Evolutionary conservation across 2,888 invertebrate species (phyloP), one percentile per base, ranked within the genome.

Genomic region (Incurvaria masculella): DNA sequence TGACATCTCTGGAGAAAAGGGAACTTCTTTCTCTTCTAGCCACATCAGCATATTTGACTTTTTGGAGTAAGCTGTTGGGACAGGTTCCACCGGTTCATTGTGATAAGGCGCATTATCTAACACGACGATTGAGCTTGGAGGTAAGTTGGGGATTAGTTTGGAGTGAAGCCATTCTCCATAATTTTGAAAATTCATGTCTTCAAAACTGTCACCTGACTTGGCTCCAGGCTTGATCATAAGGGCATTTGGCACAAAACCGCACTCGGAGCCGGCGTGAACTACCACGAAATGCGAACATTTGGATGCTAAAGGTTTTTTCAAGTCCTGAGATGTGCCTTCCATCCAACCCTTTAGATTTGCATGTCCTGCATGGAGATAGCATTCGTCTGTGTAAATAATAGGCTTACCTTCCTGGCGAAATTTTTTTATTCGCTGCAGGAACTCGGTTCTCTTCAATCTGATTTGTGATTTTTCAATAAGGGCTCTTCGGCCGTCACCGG

Each of bases 81-180:
- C 40, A 21, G 33, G 20, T 20, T 48, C 48, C 19, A 20, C 27
- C 19, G n/a, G 6, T 26, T 43, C 42, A 40, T 54, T 56, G 42
- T 57, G 55, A 44, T 55, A 54, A 10, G 55, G 42, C 21, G 51
- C 51, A 49, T 55, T 49, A 20, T 42, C 46, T 2, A 49, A 4
- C 18, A 48, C 19, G n/a, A 41, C 8, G 19, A 56, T 53, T 2
- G 54, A 49, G 21, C 46, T 53, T 4, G 46, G 49, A n/a, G 54
- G 49, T 14, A 60, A 47, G 47, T 59, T 58, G 11, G 58, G 57
- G 2, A 60, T 43, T 8, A 61, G 33, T 45, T 59, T 52, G 1
- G 44, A 53, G 48, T 26, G 20, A n/a, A 62, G 40, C 61, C 59
- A 63, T 40, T 54, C 52, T 19, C 21, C 42, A 47, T 51, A 56